These are phyloP conservation scores for Eretmochelys imbricata DNA, from an alignment of 2,113 vertebrate species.

Conservation along the genomic window DNA sequence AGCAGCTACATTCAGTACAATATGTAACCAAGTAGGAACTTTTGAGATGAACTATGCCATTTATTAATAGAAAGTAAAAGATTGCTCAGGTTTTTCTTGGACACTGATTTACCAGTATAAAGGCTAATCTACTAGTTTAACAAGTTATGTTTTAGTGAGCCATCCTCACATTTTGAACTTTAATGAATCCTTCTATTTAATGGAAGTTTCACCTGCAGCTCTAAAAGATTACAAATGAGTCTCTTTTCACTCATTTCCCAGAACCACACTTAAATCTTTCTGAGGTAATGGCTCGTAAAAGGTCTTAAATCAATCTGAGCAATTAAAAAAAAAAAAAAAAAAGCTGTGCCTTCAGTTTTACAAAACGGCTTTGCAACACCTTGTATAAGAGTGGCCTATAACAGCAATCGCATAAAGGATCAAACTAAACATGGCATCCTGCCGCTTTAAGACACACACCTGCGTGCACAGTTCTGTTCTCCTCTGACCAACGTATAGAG, in stretches of 20 bases:
- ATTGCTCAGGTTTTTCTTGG: slow-evolving; percentile 7
- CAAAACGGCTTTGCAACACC: slow-evolving; percentile 1
- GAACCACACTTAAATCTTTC: slow-evolving; percentile 12
- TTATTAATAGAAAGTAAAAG: slow-evolving; percentile 40
- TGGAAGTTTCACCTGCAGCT: neutral
- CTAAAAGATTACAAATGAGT: neutral
- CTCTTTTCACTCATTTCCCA: slow-evolving; percentile 40
- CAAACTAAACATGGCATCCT: neutral
- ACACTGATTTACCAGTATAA: neutral
- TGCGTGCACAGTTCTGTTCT: neutral
- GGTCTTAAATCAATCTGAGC: neutral
- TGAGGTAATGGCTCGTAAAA: slow-evolving; percentile 45
- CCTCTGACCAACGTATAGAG: neutral
- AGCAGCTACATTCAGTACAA: slow-evolving; percentile 18
- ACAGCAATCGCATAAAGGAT: neutral
- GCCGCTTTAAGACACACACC: neutral
- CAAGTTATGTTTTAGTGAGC: neutral
- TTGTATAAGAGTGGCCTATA: neutral
- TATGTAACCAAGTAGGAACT: slow-evolving; percentile 3
- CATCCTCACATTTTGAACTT: neutral
- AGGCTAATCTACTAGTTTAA: neutral
- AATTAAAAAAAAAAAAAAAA: neutral
- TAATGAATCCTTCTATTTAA: neutral
- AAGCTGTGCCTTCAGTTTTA: neutral
- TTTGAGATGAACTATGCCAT: neutral